These are phyloP conservation scores for Tonatia bakeri DNA, from an alignment of 2,113 vertebrate genomes.

Conservation along the genomic window DNA sequence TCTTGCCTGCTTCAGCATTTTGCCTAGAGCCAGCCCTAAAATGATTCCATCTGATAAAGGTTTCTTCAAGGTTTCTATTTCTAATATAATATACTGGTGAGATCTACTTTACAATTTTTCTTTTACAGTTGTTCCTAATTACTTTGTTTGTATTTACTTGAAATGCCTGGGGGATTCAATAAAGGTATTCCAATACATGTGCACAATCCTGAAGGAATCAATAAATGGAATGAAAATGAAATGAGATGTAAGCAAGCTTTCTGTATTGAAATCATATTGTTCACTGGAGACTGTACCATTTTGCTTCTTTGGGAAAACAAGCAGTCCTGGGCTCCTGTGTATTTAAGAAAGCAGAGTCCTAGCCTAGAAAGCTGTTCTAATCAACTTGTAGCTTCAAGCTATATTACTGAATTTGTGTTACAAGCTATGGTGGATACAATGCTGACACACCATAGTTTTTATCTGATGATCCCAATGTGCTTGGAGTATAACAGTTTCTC, in stretches of 20 bases:
- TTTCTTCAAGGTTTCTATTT: constrained; percentile 1
- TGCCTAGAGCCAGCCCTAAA: background rate
- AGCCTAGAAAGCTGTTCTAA: constrained; percentile 49
- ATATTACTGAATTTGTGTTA: constrained; percentile 58
- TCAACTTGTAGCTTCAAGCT: constrained; percentile 53
- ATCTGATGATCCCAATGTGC: constrained; percentile 64
- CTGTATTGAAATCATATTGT: constrained; percentile 44
- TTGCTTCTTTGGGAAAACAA: constrained; percentile 31
- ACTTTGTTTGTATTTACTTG: constrained; percentile 55
- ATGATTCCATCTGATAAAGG: background rate
- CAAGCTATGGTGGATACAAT: constrained; percentile 24
- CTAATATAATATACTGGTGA: background rate
- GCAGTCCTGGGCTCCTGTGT: background rate
- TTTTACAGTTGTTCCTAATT: constrained; percentile 50
- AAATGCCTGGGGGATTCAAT: constrained; percentile 49
- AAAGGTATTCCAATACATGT: constrained; percentile 46
- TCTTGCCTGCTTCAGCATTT: background rate
- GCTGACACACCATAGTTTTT: constrained; percentile 64
- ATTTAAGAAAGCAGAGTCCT: constrained; percentile 44
- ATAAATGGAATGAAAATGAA: constrained; percentile 55
- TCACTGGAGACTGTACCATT: constrained; percentile 41
- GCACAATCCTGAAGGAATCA: constrained; percentile 35
- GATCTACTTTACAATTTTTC: background rate
- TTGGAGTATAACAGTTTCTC: constrained; percentile 63
- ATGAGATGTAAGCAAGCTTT: constrained; percentile 34